Conservation (phyloP, 2,797 vertebrate species). For the Squalus acanthias region DNA sequence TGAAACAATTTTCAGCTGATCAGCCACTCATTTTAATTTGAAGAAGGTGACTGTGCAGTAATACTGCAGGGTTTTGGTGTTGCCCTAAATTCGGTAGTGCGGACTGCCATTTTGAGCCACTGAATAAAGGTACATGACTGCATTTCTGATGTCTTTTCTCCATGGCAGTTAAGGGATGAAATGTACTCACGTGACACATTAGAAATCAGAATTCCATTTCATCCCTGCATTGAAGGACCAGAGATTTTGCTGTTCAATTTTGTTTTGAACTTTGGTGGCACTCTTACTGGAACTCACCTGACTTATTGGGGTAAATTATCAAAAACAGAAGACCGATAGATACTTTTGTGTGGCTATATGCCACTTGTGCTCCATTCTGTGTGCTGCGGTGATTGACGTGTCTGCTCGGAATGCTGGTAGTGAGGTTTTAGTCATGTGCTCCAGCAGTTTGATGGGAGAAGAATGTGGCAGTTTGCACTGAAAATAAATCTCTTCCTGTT, state of each 20-base stretch:
- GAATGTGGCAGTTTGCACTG: not conserved
- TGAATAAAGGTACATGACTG: not conserved
- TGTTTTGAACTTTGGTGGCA: not conserved
- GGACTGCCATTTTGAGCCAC: not conserved
- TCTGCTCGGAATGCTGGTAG: not conserved
- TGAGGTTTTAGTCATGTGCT: not conserved
- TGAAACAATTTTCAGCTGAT: not conserved
- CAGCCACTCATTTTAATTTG: not conserved
- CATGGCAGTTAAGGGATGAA: not conserved
- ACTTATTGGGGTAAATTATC: not conserved
- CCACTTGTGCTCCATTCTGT: not conserved
- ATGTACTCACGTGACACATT: not conserved
- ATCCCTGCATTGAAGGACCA: not conserved
- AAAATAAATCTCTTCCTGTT: not conserved
- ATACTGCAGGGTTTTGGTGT: too few species aligned
- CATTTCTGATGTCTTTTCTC: not conserved
- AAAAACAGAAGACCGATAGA: too few species aligned
- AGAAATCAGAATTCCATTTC: slow-evolving; percentile 1
- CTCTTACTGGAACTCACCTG: not conserved
- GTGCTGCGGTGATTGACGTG: not conserved
- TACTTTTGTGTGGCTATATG: not conserved
- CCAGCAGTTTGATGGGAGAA: not conserved
- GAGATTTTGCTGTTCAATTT: not conserved
- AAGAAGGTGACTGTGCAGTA: not conserved
- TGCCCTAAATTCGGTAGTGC: not conserved